Evolutionary conservation across 2,797 vertebrate species (phyloP), one percentile per base, ranked within the genome.

Genomic region (Pseudopleuronectes americanus): DNA sequence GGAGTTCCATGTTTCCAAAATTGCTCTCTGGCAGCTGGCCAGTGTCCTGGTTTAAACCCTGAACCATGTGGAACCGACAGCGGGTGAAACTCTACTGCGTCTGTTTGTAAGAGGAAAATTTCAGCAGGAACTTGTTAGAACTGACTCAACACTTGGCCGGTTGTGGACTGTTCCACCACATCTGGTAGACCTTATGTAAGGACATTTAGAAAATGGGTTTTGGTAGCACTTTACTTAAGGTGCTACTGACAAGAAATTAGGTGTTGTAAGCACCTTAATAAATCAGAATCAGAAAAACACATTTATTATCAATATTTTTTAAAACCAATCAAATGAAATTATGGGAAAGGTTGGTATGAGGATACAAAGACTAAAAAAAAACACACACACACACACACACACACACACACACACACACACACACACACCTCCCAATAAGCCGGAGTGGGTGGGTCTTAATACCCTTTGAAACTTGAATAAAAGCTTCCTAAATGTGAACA

Each of bases 21-120:
- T 76, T 61, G 76, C 67, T 68, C 0, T 0, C 49, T 84, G 82
- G 85, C 82, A 63, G 64, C 8, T 0, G 1, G 75, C 84, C 89
- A 85, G 68, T 81, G 87, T 89, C 87, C 89, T 84, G 82, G 63
- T 82, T 77, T 87, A 71, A 87, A 85, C 82, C 58, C 79, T 76
- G 45, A 61, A 64, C 56, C 71, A 60, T 65, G 72, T 71, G 75
- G 56, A 79, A 68, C 68, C 54, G 53, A 69, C 57, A 59, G 70
- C 59, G 57, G 54, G 61, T 57, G 47, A 74, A 68, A 31, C 70
- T 65, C 57, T 12, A 26, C 67, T 80, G 69, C 68, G 69, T 62
- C 58, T 76, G 65, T 74, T 76, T 76, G 68, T 28, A 64, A 78
- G 74, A 74, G 85, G 80, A 87, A 87, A 53, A 71, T 79, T 76